These are phyloP conservation scores for Seladonia tumulorum DNA, from an alignment of 2,888 invertebrate species.

Conservation along the genomic window DNA sequence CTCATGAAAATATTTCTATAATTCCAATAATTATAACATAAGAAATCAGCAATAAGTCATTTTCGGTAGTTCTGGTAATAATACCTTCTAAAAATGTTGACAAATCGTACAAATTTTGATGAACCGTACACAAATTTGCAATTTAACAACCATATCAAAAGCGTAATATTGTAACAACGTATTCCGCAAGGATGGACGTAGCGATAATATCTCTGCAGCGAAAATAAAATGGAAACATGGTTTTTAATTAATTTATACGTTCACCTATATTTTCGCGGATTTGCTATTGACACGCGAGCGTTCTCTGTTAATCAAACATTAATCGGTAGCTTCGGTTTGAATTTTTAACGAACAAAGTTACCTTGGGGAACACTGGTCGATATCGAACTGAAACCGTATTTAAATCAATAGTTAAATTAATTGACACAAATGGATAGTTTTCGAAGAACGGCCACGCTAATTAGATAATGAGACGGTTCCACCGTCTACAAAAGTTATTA, in stretches of 20 bases:
- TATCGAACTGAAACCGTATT: not conserved
- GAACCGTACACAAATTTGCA: not conserved
- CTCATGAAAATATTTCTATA: too few species aligned
- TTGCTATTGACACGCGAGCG: not conserved
- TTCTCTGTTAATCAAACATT: not conserved
- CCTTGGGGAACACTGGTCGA: too few species aligned
- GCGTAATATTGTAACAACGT: not conserved
- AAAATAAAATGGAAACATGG: not conserved
- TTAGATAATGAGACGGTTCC: not conserved
- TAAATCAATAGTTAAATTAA: not conserved
- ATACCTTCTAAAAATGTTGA: not conserved
- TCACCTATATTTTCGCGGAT: not conserved
- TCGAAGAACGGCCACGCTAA: not conserved
- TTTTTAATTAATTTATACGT: not conserved
- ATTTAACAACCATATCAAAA: not conserved
- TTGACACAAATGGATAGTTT: not conserved
- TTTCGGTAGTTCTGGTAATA: not conserved
- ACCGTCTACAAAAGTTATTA: too few species aligned
- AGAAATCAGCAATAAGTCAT: too few species aligned
- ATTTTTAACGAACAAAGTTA: not conserved
- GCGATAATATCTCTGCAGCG: not conserved
- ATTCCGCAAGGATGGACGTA: not conserved
- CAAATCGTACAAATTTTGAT: not conserved
- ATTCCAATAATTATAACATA: too few species aligned
- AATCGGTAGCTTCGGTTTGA: not conserved